Evolutionary conservation across 2,888 invertebrate genomes (phyloP), one percentile per base, ranked within the genome.

Genomic region (Meiosimyza decipiens): DNA sequence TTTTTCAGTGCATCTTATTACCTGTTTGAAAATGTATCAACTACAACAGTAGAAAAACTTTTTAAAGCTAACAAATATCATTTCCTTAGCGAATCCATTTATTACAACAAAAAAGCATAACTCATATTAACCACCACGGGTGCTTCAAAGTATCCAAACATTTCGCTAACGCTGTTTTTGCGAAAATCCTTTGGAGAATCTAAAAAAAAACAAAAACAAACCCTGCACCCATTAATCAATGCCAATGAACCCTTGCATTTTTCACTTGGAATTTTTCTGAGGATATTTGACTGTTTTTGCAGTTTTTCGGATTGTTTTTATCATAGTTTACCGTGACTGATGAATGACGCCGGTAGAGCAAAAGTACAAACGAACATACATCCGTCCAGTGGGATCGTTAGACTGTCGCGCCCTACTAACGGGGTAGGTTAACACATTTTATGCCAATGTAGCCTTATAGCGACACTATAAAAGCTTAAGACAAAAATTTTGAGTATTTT

Each of bases 181-280:
- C 49, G n/a, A 47, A 47, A 47, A 47, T 49, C 16, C 40, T 33
- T 47, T 11, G n/a, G 49, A 47, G 13, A 63, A 63, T n/a, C 9
- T 47, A 12, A 33, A 50, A 60, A 28, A 70, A 71, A 50, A 28
- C 40, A 51, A 60, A 57, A 64, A 33, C 54, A 47, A 40, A 50
- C 60, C 28, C 15, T 18, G 47, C 60, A 62, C 33, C 50, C 67
- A 70, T 66, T 69, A 70, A 73, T 70, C 72, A 72, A 63, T 55
- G 69, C 63, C 63, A 68, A 62, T 63, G 68, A 67, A 72, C n/a
- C 63, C 63, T 40, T 57, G 18, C 28, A 49, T 28, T 67, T 67
- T 13, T 54, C 28, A 18, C 49, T 49, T 50, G 51, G 49, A 16
- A 18, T 50, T 67, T 67, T 54, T 52, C 13, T 40, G 40, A 6